These are phyloP conservation scores for Rhinogobius similis DNA, from an alignment of 2,113 vertebrate genomes.

Conservation along the genomic window DNA sequence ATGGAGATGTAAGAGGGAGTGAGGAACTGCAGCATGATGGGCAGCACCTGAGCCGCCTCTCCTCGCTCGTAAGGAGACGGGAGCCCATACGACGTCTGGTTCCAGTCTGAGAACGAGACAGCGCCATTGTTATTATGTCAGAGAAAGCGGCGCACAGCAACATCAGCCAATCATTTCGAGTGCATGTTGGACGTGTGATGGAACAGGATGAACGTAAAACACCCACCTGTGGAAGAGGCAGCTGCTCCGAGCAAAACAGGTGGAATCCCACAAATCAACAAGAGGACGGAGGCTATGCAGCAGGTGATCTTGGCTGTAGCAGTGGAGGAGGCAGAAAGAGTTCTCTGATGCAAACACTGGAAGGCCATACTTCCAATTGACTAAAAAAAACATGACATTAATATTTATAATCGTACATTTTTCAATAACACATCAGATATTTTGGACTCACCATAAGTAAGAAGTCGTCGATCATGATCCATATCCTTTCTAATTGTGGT, in stretches of 20 bases:
- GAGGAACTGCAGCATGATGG: constrained; percentile 35
- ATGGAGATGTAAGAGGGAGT: constrained; percentile 39
- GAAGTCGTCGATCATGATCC: constrained; percentile 48
- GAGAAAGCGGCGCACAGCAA: too few relatives aligned
- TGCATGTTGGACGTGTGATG: too few relatives aligned
- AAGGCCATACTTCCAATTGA: constrained; percentile 66
- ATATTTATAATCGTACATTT: not conserved
- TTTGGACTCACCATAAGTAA: constrained; percentile 37
- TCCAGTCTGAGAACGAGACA: constrained; percentile 46
- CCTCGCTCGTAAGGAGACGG: constrained; percentile 36
- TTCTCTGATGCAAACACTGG: constrained; percentile 78
- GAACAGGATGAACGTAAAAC: not conserved
- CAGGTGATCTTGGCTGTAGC: constrained; percentile 66
- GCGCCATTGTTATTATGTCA: too few relatives aligned
- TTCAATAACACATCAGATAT: not conserved
- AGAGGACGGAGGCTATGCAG: constrained; percentile 57
- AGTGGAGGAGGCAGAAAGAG: constrained; percentile 60
- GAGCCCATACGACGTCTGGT: constrained; percentile 41
- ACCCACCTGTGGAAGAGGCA: constrained; percentile 73
- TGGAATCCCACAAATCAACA: constrained; percentile 68
- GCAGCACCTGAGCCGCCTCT: constrained; percentile 33
- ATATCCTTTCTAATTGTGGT: constrained; percentile 5
- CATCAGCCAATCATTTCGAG: too few relatives aligned
- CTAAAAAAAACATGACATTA: constrained; percentile 40
- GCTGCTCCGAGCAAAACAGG: constrained; percentile 73